Conservation (phyloP, 1,140 invertebrate species). For the Ceratitis capitata region DNA sequence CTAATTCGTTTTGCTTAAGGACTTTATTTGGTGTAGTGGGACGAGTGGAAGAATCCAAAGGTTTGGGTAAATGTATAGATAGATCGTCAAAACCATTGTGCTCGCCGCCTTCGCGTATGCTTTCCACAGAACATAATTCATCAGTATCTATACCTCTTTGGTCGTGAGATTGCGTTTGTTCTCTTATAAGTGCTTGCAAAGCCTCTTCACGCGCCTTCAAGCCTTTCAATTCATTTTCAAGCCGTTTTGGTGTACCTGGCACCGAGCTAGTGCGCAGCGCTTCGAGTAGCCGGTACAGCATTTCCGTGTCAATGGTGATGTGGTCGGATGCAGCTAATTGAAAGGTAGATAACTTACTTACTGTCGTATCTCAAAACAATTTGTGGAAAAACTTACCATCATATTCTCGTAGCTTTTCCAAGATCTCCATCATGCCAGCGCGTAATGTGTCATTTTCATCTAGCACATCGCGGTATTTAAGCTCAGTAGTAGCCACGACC, state of each 20-base stretch:
- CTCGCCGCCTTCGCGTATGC: slow-evolving; percentile 55
- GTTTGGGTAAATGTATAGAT: not conserved
- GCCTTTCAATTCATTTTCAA: slow-evolving; percentile 69
- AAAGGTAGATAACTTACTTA: not conserved
- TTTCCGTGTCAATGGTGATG: slow-evolving; percentile 68
- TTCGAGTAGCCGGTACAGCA: slow-evolving; percentile 70
- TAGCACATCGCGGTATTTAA: slow-evolving; percentile 66
- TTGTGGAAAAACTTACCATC: slow-evolving; percentile 66
- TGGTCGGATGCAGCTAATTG: slow-evolving; percentile 57
- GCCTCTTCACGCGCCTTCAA: slow-evolving; percentile 70
- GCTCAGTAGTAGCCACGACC: slow-evolving; percentile 44
- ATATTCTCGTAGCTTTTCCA: slow-evolving; percentile 72
- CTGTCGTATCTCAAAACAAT: not conserved
- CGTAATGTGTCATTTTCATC: slow-evolving; percentile 73
- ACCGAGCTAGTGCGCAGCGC: slow-evolving; percentile 64
- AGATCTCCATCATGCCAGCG: slow-evolving; percentile 72
- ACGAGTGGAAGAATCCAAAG: slow-evolving; percentile 52
- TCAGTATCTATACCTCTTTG: slow-evolving; percentile 41
- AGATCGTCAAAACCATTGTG: slow-evolving; percentile 35
- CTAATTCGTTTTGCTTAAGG: slow-evolving; percentile 46
- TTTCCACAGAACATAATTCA: slow-evolving; percentile 57
- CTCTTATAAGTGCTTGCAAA: slow-evolving; percentile 63
- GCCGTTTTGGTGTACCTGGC: slow-evolving; percentile 68
- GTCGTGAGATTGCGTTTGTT: slow-evolving; percentile 43
- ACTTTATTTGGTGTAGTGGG: slow-evolving; percentile 54